Conservation (phyloP, 2,888 invertebrate species). For the Celastrina argiolus region DNA sequence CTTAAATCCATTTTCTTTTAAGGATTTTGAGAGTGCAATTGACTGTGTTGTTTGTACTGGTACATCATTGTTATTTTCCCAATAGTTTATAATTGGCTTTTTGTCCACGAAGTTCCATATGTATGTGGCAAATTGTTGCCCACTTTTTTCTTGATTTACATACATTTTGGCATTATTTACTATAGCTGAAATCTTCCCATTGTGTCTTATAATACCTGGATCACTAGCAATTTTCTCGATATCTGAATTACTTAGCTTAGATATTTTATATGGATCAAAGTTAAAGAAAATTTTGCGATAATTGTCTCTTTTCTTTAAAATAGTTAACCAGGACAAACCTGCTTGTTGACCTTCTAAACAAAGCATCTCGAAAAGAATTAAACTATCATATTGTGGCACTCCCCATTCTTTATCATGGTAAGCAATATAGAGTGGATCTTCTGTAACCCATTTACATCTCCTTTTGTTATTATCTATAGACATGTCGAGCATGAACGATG, state of each 20-base stretch:
- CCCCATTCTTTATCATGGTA: conserved; percentile 72
- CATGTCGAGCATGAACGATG: background rate
- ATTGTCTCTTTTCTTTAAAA: conserved; percentile 59
- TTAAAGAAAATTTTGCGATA: conserved; percentile 51
- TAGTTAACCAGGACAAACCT: conserved; percentile 64
- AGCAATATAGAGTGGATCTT: conserved; percentile 55
- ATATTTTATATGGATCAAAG: conserved; percentile 53
- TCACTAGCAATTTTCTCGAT: conserved; percentile 41
- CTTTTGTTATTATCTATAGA: background rate
- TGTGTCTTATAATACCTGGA: conserved; percentile 53
- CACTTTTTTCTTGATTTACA: conserved; percentile 49
- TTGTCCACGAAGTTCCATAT: conserved; percentile 60
- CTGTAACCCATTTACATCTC: conserved; percentile 57
- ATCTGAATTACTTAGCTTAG: conserved; percentile 42
- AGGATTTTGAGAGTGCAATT: conserved; percentile 47
- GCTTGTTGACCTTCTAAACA: conserved; percentile 71
- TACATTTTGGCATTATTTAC: conserved; percentile 59
- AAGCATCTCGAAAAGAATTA: conserved; percentile 60
- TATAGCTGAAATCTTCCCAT: conserved; percentile 58
- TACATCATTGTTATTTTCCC: conserved; percentile 47
- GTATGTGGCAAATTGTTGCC: conserved; percentile 54
- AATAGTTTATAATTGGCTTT: conserved; percentile 51
- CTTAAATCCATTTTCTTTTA: conserved; percentile 59
- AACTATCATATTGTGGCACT: conserved; percentile 47
- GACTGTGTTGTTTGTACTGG: conserved; percentile 52